phyloP scores from a whole-genome alignment of 2,113 vertebrate species.

The Zingel zingel region DNA sequence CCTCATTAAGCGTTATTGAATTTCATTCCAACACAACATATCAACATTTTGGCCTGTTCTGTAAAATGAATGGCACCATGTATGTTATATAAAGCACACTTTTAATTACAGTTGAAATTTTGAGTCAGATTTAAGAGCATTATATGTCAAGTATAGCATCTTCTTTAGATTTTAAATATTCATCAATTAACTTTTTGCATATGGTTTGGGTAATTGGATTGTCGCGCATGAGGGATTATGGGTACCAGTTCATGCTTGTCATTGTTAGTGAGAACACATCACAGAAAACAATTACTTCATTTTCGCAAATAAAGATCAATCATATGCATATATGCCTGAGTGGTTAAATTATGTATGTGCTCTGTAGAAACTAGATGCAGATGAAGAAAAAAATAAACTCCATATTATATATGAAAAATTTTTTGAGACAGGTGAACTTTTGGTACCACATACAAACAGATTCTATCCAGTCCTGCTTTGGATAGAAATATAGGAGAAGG shows the following conservation, averaged over 20 bases:
- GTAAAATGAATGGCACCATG: neutral
- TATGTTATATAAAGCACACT: no score
- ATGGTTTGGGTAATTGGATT: neutral
- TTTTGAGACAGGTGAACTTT: constrained; percentile 5
- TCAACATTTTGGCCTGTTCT: neutral
- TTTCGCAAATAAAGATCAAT: neutral
- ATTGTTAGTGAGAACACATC: neutral
- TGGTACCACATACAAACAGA: no score
- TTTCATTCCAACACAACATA: neutral
- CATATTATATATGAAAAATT: constrained; percentile 49
- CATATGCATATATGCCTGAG: neutral
- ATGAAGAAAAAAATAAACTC: neutral
- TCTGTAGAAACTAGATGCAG: constrained; percentile 25
- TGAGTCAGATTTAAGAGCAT: neutral
- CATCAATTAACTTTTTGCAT: neutral
- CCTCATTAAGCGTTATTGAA: neutral
- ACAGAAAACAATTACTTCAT: neutral
- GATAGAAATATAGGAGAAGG: no score
- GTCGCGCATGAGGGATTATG: neutral
- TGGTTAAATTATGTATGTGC: constrained; percentile 25
- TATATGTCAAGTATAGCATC: neutral
- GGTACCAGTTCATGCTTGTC: neutral
- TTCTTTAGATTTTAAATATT: neutral
- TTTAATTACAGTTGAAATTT: neutral
- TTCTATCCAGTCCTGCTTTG: no score